Base-by-base conservation (phyloP, 2,113 vertebrate genomes). In the Oenanthe melanoleuca region DNA sequence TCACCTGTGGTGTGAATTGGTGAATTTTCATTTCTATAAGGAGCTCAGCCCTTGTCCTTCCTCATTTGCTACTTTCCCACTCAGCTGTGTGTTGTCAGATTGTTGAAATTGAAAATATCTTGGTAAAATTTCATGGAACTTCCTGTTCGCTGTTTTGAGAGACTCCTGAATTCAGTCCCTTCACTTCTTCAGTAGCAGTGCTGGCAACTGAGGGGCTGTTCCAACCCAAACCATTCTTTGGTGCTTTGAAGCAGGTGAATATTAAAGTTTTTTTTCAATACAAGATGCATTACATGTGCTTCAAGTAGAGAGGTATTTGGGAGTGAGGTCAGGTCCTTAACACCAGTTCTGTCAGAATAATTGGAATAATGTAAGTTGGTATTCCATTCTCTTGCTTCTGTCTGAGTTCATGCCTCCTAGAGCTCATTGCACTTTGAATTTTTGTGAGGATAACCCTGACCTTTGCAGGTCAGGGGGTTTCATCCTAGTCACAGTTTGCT, bases 1-100 rank as follows among this genome's bases (percentile, higher is more conserved):
- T 40, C 20, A 6, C 0, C 0, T 7, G 4, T 80, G 37, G 20
- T 44, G 7, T 66, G 38, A 38, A 61, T 38, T 34, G 5, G 9
- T 53, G 56, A 55, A 2, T 59, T 88, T 70, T 42, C 37, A 83
- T 34, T 37, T 69, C 49, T 79, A 0, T 22, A 8, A 38, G 0
- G 5, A 87, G 20, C 22, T 82, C 65, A 71, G 6, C 34, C 21
- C 31, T 86, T 61, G 18, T 26, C 24, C 88, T 63, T 49, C 33
- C n/a, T 59, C 0, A 0, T 73, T 55, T 91, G 24, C 20, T 38
- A 28, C 49, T 50, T 83, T 79, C 22, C 3, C 24, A 29, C 61
- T 38, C 53, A 25, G 7, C 38, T 40, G 7, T 16, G 8, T 80
- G 66, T 37, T 81, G 49, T 25, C 65, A 72, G 13, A 3, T 28